A percentile compares a stretch with the other conserved stretches of the same genome.
phyloP scores from a whole-genome alignment of 2,888 invertebrate genomes.

The Agrilus mali region DNA sequence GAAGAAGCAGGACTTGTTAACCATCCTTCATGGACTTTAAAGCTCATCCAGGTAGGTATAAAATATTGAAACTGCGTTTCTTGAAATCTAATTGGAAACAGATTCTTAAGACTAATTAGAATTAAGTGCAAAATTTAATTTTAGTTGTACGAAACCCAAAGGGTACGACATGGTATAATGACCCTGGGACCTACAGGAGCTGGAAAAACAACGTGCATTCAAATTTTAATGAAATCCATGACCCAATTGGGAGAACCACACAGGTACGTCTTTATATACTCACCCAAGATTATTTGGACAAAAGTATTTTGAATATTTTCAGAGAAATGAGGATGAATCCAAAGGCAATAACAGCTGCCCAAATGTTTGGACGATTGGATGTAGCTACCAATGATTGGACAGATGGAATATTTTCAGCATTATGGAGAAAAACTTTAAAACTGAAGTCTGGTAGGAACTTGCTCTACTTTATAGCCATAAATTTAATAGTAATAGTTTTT shows the following conservation, averaged over 20 bases:
- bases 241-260: conserved; percentile 75
- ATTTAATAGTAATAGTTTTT: neutral
- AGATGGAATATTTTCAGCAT: conserved; percentile 92
- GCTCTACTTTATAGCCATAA: neutral
- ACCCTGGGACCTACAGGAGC: conserved; percentile 89
- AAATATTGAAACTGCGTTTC: neutral
- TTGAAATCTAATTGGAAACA: too few species aligned
- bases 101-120: too few species aligned
- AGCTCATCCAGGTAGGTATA: conserved; percentile 67
- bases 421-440: conserved; percentile 90
- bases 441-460: conserved; percentile 51
- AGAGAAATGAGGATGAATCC: conserved; percentile 97
- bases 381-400: conserved; percentile 99
- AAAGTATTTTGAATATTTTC: conserved; percentile 1
- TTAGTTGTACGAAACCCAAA: conserved; percentile 86
- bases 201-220: conserved; percentile 87
- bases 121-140: conserved; percentile 11
- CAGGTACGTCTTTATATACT: conserved; percentile 41
- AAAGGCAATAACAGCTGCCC: conserved; percentile 91
- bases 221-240: conserved; percentile 80
- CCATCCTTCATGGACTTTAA: conserved; percentile 91
- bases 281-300: neutral
- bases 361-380: conserved; percentile 94
- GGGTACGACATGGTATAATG: conserved; percentile 94
- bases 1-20: conserved; percentile 69